phyloP scores from a whole-genome alignment of 2,113 vertebrate species.

The Trematomus loennbergii region DNA sequence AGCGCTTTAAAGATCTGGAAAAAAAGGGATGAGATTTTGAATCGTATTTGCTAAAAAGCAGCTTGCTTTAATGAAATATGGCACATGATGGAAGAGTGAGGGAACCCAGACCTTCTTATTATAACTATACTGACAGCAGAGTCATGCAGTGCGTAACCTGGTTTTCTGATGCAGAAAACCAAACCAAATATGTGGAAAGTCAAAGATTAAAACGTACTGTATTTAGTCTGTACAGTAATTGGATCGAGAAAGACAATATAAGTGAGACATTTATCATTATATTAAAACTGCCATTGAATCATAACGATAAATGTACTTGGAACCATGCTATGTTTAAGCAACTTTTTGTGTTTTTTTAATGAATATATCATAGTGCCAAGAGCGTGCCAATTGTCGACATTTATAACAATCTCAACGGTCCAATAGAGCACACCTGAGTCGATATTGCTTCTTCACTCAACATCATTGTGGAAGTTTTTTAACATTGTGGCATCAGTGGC shows the following conservation, averaged over 20 bases:
- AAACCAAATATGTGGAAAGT: constrained; percentile 34
- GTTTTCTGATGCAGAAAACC: constrained; percentile 14
- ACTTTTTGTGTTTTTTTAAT: constrained; percentile 31
- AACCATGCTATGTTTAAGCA: constrained; percentile 4
- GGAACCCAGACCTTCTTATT: constrained; percentile 53
- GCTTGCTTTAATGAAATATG: constrained; percentile 40
- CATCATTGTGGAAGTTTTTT: constrained; percentile 43
- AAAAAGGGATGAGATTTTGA: constrained; percentile 7
- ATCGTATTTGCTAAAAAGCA: neutral
- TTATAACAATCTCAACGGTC: constrained; percentile 22
- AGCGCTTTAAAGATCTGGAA: constrained; percentile 18
- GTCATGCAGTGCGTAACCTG: neutral
- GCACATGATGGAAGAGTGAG: constrained; percentile 28
- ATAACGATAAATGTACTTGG: constrained; percentile 14
- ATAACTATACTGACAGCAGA: neutral
- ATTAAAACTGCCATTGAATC: constrained; percentile 40
- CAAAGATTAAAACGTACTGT: neutral
- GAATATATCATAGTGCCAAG: constrained; percentile 44
- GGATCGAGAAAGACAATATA: neutral
- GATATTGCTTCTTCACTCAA: constrained; percentile 32
- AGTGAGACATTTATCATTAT: constrained; percentile 22
- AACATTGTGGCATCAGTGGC: constrained; percentile 46
- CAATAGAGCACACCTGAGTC: constrained; percentile 33
- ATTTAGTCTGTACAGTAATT: constrained; percentile 11
- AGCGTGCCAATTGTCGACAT: constrained; percentile 28